Evolutionary conservation across 2,113 vertebrate species (phyloP).

Genomic region (Oncorhynchus kisutch): DNA sequence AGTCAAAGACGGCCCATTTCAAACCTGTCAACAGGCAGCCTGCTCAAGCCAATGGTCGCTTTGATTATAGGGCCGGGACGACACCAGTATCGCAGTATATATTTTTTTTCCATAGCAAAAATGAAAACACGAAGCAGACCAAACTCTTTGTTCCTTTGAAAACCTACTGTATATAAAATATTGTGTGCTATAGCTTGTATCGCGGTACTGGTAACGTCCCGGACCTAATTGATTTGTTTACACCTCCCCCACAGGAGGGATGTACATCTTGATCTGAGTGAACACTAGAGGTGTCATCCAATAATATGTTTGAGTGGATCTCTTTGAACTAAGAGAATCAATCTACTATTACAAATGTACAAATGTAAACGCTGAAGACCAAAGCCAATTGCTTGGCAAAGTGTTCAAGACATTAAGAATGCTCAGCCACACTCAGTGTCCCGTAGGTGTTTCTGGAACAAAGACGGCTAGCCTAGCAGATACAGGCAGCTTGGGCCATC

Average conservation of each 20-base stretch:
- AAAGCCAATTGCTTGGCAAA: conserved; percentile 38
- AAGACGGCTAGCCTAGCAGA: conserved; percentile 1
- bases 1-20: conserved; percentile 29
- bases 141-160: too few relatives aligned
- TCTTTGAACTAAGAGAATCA: not conserved
- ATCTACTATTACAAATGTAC: conserved; percentile 20
- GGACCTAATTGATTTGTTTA: conserved; percentile 5
- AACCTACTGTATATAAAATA: too few relatives aligned
- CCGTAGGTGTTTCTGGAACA: conserved; percentile 52
- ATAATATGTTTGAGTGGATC: not conserved
- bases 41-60: conserved; percentile 13
- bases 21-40: conserved; percentile 31
- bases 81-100: too few relatives aligned
- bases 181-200: too few relatives aligned
- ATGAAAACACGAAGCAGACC: too few relatives aligned
- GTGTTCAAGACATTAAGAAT: conserved; percentile 36
- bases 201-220: too few relatives aligned
- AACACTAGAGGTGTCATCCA: not conserved
- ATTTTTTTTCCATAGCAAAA: too few relatives aligned
- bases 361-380: conserved; percentile 15
- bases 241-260: conserved; percentile 20
- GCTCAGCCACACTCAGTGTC: conserved; percentile 40
- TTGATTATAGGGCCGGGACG: not conserved
- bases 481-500: conserved; percentile 16
- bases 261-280: conserved; percentile 18